phyloP scores from a whole-genome alignment of 2,888 invertebrate species.

The Meganola albula region DNA sequence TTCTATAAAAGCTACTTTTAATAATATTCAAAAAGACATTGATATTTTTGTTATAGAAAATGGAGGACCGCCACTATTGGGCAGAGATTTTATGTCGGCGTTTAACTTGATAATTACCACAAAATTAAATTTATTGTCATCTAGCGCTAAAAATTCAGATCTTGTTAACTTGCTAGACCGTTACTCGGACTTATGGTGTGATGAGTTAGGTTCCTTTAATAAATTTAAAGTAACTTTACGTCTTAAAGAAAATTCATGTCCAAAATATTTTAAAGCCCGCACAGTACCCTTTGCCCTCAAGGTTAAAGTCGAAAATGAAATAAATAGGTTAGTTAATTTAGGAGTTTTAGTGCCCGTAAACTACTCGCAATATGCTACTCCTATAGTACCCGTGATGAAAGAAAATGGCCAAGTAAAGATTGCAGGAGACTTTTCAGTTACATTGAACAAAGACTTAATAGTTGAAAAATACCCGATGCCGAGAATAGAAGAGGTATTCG shows the following conservation, averaged over 20 bases:
- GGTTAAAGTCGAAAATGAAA: slow-evolving; percentile 25
- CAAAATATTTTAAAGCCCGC: slow-evolving; percentile 26
- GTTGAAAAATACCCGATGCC: slow-evolving; percentile 26
- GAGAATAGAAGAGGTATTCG: slow-evolving; percentile 18
- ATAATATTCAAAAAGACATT: slow-evolving; percentile 4
- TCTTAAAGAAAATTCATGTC: slow-evolving; percentile 13
- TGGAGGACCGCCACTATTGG: slow-evolving; percentile 18
- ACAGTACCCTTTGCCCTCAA: slow-evolving; percentile 28
- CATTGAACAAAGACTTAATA: slow-evolving; percentile 23
- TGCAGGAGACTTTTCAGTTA: slow-evolving; percentile 16
- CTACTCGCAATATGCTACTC: neutral
- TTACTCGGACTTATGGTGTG: slow-evolving; percentile 7
- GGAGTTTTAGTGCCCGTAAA: neutral
- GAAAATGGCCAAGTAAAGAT: slow-evolving; percentile 16
- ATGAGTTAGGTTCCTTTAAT: slow-evolving; percentile 10
- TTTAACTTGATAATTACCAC: slow-evolving; percentile 7
- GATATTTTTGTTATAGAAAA: slow-evolving; percentile 20
- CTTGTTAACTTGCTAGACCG: neutral
- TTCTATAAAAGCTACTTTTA: neutral
- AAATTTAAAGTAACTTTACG: slow-evolving; percentile 14
- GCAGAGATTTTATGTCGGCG: slow-evolving; percentile 17
- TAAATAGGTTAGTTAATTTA: neutral
- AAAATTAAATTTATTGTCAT: neutral
- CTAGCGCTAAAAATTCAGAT: too few species aligned
- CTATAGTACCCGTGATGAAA: slow-evolving; percentile 22